phyloP scores from a whole-genome alignment of 2,888 invertebrate genomes.

The Frankliniella fusca region DNA sequence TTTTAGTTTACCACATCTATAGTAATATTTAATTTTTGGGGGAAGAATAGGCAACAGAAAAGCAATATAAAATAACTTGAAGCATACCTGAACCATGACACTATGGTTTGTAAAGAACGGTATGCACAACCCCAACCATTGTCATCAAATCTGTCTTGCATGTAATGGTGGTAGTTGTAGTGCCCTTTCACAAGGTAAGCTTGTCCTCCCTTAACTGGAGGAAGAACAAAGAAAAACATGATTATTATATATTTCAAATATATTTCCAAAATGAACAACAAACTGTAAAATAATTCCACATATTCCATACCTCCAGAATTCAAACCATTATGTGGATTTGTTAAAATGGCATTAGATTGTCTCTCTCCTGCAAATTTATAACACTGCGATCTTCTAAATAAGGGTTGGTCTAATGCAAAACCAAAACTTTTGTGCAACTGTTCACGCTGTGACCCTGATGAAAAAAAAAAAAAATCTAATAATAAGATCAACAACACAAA shows the following conservation, averaged over 20 bases:
- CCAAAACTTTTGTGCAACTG: conserved; percentile 67
- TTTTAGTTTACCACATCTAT: too few species aligned
- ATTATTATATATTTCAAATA: conserved; percentile 7
- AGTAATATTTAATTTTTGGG: neutral
- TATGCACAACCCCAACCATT: conserved; percentile 99
- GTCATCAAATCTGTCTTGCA: conserved; percentile 90
- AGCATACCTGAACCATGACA: conserved; percentile 83
- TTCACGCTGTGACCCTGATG: conserved; percentile 59
- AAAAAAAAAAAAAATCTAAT: conserved; percentile 40
- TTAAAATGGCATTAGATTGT: conserved; percentile 51
- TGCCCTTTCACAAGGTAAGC: conserved; percentile 68
- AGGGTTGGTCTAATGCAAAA: conserved; percentile 63
- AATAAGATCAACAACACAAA: neutral
- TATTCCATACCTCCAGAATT: conserved; percentile 45
- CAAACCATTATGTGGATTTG: conserved; percentile 71
- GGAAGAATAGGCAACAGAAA: too few species aligned
- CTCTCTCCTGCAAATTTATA: conserved; percentile 54
- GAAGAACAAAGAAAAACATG: neutral
- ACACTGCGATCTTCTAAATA: conserved; percentile 69
- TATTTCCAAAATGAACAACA: neutral
- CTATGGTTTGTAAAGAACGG: conserved; percentile 90
- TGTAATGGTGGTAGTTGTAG: conserved; percentile 94
- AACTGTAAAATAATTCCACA: neutral
- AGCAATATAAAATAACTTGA: neutral
- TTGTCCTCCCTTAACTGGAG: conserved; percentile 49